Evolutionary conservation across 1,140 invertebrate genomes (phyloP).

Genomic region (Alviniconcha marisindica): DNA sequence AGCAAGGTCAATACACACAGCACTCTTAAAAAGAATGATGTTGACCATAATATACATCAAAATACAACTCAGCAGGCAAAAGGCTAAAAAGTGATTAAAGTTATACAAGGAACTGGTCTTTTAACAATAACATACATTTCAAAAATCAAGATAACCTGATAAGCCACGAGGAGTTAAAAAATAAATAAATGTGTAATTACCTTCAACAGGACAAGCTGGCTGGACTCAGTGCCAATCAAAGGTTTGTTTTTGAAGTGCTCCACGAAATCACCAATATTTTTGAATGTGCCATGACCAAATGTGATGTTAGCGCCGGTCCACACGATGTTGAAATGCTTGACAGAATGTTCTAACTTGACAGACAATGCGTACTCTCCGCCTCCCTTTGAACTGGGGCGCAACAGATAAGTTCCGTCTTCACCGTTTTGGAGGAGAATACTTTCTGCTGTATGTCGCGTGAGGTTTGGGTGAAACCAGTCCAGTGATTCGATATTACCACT

Average conservation of each 20-base stretch:
- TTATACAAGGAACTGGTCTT: too few relatives aligned
- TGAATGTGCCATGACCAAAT: conserved; percentile 69
- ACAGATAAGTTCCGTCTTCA: conserved; percentile 67
- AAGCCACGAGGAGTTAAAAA: neutral
- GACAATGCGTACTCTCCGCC: conserved; percentile 68
- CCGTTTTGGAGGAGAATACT: conserved; percentile 71
- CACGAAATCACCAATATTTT: conserved; percentile 59
- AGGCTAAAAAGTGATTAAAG: too few relatives aligned
- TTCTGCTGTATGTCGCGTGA: conserved; percentile 68
- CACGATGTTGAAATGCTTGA: conserved; percentile 69
- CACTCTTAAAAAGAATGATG: too few relatives aligned
- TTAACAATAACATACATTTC: too few relatives aligned
- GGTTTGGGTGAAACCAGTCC: conserved; percentile 67
- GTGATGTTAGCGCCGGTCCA: conserved; percentile 57
- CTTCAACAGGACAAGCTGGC: conserved; percentile 49
- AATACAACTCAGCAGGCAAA: too few relatives aligned
- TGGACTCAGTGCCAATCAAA: conserved; percentile 69
- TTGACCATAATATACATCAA: too few relatives aligned
- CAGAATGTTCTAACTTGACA: conserved; percentile 70
- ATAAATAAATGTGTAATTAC: neutral
- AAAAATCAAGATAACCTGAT: too few relatives aligned
- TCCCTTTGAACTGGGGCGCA: conserved; percentile 66
- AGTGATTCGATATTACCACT: conserved; percentile 42
- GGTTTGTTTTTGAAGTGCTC: conserved; percentile 70
- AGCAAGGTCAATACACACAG: too few relatives aligned